These are phyloP conservation scores for Aurelia sp. DNA, from an alignment of 30 jellyfish, hydroid and myxozoan species.

Conservation along the genomic window DNA sequence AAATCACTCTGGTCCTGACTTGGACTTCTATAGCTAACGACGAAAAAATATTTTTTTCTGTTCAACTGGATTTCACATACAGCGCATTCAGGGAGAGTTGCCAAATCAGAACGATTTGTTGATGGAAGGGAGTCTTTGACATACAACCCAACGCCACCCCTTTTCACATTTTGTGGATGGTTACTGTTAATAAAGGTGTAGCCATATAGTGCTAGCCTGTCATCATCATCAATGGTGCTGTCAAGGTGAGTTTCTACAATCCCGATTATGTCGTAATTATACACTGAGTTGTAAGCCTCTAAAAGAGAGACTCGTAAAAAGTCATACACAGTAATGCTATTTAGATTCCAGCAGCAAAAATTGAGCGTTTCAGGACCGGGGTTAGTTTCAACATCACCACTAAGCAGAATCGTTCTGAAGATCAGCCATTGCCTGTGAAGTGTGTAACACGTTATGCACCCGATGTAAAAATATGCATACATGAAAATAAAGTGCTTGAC, in stretches of 20 bases:
- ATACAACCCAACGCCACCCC: too few relatives aligned
- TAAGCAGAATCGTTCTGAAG: conserved; percentile 61
- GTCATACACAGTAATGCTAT: conserved; percentile 61
- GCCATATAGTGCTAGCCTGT: conserved; percentile 59
- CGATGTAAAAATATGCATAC: conserved; percentile 22
- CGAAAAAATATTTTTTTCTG: too few relatives aligned
- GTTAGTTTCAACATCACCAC: conserved; percentile 73
- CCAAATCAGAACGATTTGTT: too few relatives aligned
- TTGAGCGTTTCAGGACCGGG: conserved; percentile 72
- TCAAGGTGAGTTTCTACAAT: conserved; percentile 72
- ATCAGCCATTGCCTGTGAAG: conserved; percentile 60
- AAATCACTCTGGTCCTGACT: not conserved
- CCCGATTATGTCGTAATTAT: conserved; percentile 60
- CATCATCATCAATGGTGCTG: conserved; percentile 61
- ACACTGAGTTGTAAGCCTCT: conserved; percentile 55
- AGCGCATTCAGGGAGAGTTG: too few relatives aligned
- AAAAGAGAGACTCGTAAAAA: conserved; percentile 5
- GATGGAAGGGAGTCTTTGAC: too few relatives aligned
- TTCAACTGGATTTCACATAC: too few relatives aligned
- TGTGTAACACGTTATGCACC: conserved; percentile 47
- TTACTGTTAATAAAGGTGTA: conserved; percentile 40
- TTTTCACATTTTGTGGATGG: conserved; percentile 73
- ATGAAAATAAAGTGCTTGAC: conserved; percentile 15
- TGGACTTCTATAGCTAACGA: too few relatives aligned
- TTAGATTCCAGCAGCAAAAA: conserved; percentile 61